A percentile compares a stretch with the other conserved stretches of the same genome.
phyloP scores from a whole-genome alignment of 2,113 vertebrate species.

The Psilopsiagon aymara region DNA sequence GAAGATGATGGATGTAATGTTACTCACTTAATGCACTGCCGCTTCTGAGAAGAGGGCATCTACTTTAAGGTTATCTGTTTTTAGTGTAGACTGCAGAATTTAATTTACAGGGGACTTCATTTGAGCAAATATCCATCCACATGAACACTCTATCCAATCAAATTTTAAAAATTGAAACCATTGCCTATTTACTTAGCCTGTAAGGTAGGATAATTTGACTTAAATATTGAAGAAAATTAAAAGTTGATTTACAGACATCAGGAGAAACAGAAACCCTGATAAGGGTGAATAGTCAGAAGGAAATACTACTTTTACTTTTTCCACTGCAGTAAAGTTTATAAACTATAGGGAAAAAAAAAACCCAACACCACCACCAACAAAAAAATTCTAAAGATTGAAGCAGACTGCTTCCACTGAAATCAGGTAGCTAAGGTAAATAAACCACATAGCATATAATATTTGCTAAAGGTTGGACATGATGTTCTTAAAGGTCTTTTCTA shows the following conservation, averaged over 20 bases:
- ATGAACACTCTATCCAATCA: not conserved
- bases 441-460: not conserved
- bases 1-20: not conserved
- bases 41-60: not conserved
- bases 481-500: not conserved
- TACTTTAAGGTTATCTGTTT: not conserved
- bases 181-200: not conserved
- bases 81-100: not conserved
- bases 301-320: not conserved
- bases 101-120: not conserved
- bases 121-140: not conserved
- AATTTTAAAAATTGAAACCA: not conserved
- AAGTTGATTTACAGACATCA: not conserved
- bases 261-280: not conserved
- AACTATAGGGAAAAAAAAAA: accelerated
- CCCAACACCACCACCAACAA: too few relatives aligned
- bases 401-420: not conserved
- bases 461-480: not conserved
- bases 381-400: not conserved
- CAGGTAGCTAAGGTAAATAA: not conserved
- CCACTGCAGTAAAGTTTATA: not conserved
- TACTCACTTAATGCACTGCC: not conserved
- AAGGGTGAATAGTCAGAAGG: not conserved
- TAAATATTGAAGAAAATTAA: not conserved
- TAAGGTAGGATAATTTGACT: not conserved